A percentile compares a stretch with the other conserved stretches of the same genome.
Evolutionary conservation across 1,140 invertebrate species (phyloP).

Genomic region (Spodoptera litura): DNA sequence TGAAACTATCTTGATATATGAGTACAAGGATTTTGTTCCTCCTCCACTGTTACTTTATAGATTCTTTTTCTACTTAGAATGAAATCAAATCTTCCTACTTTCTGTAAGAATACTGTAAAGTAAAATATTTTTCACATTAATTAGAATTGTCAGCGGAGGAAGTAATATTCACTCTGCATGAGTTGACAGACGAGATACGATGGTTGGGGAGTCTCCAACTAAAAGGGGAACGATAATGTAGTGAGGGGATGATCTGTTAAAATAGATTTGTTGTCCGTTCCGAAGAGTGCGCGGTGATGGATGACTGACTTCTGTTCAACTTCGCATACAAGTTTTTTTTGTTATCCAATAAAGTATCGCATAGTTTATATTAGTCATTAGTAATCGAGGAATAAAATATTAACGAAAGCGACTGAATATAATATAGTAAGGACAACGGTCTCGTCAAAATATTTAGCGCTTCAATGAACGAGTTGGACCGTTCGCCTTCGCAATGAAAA

Average conservation of each 20-base stretch:
- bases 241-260: conserved; percentile 80
- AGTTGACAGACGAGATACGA: conserved; percentile 37
- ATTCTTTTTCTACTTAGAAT: background rate
- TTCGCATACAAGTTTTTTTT: conserved; percentile 63
- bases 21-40: background rate
- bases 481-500: conserved; percentile 53
- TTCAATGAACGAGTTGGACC: conserved; percentile 46
- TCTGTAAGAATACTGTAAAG: background rate
- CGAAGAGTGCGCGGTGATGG: conserved; percentile 74
- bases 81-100: background rate
- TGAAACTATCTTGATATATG: background rate
- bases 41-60: background rate
- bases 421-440: conserved; percentile 57
- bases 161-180: conserved; percentile 1
- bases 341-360: conserved; percentile 61
- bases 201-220: conserved; percentile 48
- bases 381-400: conserved; percentile 57
- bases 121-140: conserved; percentile 13
- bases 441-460: conserved; percentile 53
- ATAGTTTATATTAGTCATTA: conserved; percentile 63
- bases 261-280: conserved; percentile 79
- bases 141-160: conserved; percentile 19
- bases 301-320: conserved; percentile 76
- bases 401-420: conserved; percentile 75
- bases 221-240: conserved; percentile 76